phyloP scores from a whole-genome alignment of 2,888 invertebrate genomes.

The Uloborus plumipes region DNA sequence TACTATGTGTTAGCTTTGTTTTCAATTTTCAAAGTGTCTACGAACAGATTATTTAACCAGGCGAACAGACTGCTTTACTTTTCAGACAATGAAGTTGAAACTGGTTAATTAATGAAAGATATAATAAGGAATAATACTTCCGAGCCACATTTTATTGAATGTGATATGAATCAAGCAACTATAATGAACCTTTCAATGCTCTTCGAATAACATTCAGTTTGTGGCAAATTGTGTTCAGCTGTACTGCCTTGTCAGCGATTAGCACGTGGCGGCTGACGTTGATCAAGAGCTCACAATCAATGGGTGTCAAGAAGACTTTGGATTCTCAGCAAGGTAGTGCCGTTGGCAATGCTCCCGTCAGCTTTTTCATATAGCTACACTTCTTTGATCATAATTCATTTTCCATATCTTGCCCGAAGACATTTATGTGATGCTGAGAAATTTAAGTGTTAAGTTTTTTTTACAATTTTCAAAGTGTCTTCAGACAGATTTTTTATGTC shows the following conservation, averaged over 20 bases:
- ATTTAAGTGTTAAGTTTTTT: neutral
- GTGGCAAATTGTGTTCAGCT: slow-evolving; percentile 25
- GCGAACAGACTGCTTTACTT: no score
- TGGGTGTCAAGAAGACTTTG: slow-evolving; percentile 48
- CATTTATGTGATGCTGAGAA: neutral
- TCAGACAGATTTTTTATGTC: neutral
- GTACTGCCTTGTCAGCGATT: slow-evolving; percentile 37
- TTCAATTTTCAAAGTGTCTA: neutral
- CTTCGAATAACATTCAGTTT: neutral
- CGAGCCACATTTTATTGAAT: no score
- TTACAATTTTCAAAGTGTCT: neutral
- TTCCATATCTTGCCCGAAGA: neutral
- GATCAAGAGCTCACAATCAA: slow-evolving; percentile 54
- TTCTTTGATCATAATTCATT: neutral
- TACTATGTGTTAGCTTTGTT: neutral
- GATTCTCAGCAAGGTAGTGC: slow-evolving; percentile 37
- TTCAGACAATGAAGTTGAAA: no score
- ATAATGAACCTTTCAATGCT: no score
- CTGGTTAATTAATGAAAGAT: no score
- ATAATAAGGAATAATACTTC: no score
- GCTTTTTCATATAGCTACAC: slow-evolving; percentile 4
- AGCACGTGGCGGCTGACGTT: slow-evolving; percentile 37
- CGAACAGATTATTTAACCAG: neutral
- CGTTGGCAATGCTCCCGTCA: slow-evolving; percentile 23
- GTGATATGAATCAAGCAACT: no score